phyloP scores from a whole-genome alignment of 2,888 invertebrate genomes.

The Epistrophe eligans region DNA sequence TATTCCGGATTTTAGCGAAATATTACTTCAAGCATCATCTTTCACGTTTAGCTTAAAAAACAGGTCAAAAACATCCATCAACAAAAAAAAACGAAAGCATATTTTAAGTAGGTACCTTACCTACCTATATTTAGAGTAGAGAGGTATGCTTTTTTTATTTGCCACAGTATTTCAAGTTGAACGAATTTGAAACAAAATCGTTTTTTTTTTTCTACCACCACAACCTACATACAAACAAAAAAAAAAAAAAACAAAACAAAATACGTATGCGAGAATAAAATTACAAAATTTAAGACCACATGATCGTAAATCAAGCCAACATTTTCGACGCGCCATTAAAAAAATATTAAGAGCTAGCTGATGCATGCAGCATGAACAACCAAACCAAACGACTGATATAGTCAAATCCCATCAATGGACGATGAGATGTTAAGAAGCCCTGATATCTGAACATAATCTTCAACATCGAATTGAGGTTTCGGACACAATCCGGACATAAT shows the following conservation, averaged over 20 bases:
- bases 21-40: background rate
- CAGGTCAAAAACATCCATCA: background rate
- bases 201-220: constrained; percentile 27
- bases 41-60: background rate
- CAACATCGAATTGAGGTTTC: constrained; percentile 64
- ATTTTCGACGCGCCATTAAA: constrained; percentile 74
- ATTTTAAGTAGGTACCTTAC: no score
- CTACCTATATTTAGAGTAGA: background rate
- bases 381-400: background rate
- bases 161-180: constrained; percentile 23
- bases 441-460: constrained; percentile 51
- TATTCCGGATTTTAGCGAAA: no score
- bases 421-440: background rate
- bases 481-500: constrained; percentile 73
- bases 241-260: no score
- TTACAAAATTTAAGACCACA: constrained; percentile 60
- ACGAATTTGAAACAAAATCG: constrained; percentile 70
- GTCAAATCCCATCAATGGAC: constrained; percentile 4
- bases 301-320: constrained; percentile 71
- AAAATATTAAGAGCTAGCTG: constrained; percentile 58
- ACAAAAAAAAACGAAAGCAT: background rate
- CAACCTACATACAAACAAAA: constrained; percentile 22
- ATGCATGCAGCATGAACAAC: constrained; percentile 29
- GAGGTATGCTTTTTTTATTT: background rate
- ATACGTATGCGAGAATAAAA: constrained; percentile 27